Base-by-base conservation (phyloP, 1,140 invertebrate species). In the Papilio polytes region DNA sequence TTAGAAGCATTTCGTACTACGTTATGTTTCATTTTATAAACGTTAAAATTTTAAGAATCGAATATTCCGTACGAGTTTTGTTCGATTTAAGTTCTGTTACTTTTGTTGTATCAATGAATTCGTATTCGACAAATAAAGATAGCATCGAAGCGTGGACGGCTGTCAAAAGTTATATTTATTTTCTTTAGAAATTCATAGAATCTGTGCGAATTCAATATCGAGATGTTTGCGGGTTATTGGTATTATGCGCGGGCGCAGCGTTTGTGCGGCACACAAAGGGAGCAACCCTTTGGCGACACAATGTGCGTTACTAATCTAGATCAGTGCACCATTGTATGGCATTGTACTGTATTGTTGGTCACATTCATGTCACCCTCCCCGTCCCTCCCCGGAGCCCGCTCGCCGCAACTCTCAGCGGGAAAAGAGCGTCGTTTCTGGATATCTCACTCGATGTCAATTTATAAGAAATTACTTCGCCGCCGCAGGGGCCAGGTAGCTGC, bases 81-180 rank as follows among this genome's bases (percentile, higher is more conserved):
- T 31, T n/a, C 46, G 26, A 78, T 59, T 31, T 78, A 36, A 56
- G 26, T 31, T 72, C 73, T 72, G 80, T 85, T 86, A 88, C 89
- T 87, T 88, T 88, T 87, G 84, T 88, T 89, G 85, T 89, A 89
- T 90, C 86, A 84, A 78, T 88, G 82, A 87, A 90, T 90, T 87
- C 85, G 86, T 88, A 88, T 90, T 89, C 91, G 89, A 91, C 89
- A 93, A 94, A 94, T 89, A 94, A 88, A 89, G 91, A 94, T 94
- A 90, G 87, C 86, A 93, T 93, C 88, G 89, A 89, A 87, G 89
- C 86, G 85, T 89, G 85, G 88, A 88, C 86, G 88, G 91, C 91
- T 94, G 93, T 94, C 93, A 94, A 90, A 94, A 94, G 93, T 94
- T 94, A 94, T 94, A 94, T 94, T 94, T 94, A 94, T 94, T 92